Evolutionary conservation across 2,888 invertebrate species (phyloP), one percentile per base, ranked within the genome.

Genomic region (Steinernema carpocapsae): DNA sequence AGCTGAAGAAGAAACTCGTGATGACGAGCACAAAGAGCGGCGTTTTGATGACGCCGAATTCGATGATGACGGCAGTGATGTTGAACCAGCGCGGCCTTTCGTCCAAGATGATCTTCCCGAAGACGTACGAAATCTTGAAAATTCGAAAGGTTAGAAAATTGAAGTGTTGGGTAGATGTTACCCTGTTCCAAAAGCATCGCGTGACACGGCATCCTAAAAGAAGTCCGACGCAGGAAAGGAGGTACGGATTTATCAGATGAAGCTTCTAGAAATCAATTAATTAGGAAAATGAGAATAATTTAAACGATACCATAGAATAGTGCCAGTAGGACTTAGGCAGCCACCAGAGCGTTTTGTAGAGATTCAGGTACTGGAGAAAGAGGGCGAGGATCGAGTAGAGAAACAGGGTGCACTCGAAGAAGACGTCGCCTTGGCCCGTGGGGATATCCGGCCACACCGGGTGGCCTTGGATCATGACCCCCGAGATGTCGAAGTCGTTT

Each of bases 271-370:
- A 92, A 10, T 14, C 7, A n/a, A 6, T 26, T n/a, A 43, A 17
- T 42, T 12, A 42, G 72, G 24, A 12, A 51, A 64, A 73, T 48
- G 12, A n/a, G 12, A 37, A 37, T 3, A 37, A 6, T 37, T 37
- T 37, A n/a, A 73, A 24, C 87, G 91, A 89, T 89, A 95, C 96
- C 92, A 97, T 91, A 76, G 94, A 92, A 87, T 94, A 93, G 85
- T 92, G 92, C 76, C 93, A 93, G 87, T 94, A 92, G 0, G 95
- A 94, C 87, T 96, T 92, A 0, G 95, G 94, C 72, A 97, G 89
- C 97, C 97, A 99, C 95, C 96, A 99, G 17, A 94, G 93, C 1
- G 95, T 95, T 82, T 94, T 92, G 88, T 97, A 97, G 46, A 97
- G 91, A 89, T 97, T 95, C 52, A 97, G 90, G 88, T 95, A 94